Base-by-base conservation (phyloP, 2,888 invertebrate genomes). In the Metacarcinus magister region DNA sequence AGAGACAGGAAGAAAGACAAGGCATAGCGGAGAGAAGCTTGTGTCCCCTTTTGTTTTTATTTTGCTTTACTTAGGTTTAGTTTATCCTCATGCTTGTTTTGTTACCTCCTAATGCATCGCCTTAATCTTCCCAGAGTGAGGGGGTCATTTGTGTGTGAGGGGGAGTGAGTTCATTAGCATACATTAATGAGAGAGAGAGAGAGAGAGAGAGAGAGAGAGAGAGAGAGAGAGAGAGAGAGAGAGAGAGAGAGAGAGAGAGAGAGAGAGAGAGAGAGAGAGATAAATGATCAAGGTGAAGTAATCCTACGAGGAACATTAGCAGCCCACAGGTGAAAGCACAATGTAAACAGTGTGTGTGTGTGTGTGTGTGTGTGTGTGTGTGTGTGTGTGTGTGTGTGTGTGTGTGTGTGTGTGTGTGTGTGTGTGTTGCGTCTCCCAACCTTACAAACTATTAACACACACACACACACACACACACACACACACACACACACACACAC, bases 301-400 rank as follows among this genome's bases (percentile, higher is more conserved):
- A 67, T n/a, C 67, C 67, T n/a, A n/a, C 54, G 54, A n/a, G 16
- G 67, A 23, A 67, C 67, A 67, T 67, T 67, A 67, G 67, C n/a
- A 23, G n/a, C 67, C 16, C 23, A n/a, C 10, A 67, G 67, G 67
- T 67, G 67, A 67, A 67, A 67, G 67, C 67, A 67, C 67, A 67
- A 67, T 67, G 67, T 67, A 67, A 67, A 67, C 67, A 60, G 28
- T 75, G 75, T 75, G 75, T 75, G 28, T 75, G 75, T 75, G 75
- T 28, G 75, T 75, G 28, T 28, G 75, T 28, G 75, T 28, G 75
- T 75, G 75, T 75, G 75, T 75, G 75, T 75, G 75, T 75, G 75
- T 75, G 75, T 75, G 75, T 75, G 75, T 75, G 75, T 75, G 75
- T 75, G 75, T 75, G 75, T 75, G 75, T 28, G 75, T 75, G 75